Evolutionary conservation across 2,888 invertebrate genomes (phyloP), one percentile per base, ranked within the genome.

Genomic region (Aphodius granarius): DNA sequence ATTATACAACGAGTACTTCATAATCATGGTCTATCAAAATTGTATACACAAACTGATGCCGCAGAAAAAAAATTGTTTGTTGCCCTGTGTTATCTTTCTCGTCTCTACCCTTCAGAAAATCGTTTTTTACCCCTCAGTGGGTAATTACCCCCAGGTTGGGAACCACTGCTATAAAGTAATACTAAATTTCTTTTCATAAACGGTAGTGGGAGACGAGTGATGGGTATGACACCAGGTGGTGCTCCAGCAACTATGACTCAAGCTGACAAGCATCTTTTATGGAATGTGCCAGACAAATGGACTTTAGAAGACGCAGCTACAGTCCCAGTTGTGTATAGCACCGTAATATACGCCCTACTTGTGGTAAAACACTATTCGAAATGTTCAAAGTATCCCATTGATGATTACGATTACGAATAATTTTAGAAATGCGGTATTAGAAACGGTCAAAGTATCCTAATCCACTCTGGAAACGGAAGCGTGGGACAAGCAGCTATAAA

Each of bases 401-500:
- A 19, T 15, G 16, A 62, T 62, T 72, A 6, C 6, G 15, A 43
- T 63, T 17, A 17, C 13, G 1, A 43, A 43, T n/a, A n/a, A n/a
- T n/a, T 21, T 62, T 22, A 19, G 63, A 22, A 19, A 43, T 16
- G 19, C 43, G 19, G 5, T 65, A 23, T 72, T 9, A 79, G 79
- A 77, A 63, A 20, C 13, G 82, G 81, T 3, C 78, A 82, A 65
- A 74, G 80, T 23, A 86, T 89, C 63, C 83, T 91, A 0, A 90
- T 91, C 73, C 91, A 91, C 80, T 88, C 90, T 0, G 91, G 90
- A 6, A 91, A 91, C 77, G 93, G 93, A 19, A 93, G 93, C n/a
- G 91, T 94, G 13, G 94, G 94, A 0, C 90, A 93, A 83, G 93
- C 94, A 0, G 94, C 94, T 16, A 94, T 94, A 78, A 87, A 91